Conservation (phyloP, 2,888 invertebrate genomes). For the Melolontha melolontha region DNA sequence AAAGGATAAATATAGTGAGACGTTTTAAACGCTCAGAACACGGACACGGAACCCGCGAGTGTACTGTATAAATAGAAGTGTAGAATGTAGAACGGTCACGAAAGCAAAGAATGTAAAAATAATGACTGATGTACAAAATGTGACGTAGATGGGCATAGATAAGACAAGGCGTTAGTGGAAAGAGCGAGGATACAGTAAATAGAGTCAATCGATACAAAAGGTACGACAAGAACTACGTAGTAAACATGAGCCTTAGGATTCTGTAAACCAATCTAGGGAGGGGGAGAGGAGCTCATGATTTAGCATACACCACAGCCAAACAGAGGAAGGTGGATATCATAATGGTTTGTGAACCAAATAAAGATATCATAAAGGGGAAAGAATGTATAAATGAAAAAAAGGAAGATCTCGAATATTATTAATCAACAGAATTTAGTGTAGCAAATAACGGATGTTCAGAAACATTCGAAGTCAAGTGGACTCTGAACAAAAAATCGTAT, state of each 20-base stretch:
- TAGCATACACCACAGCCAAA: conserved; percentile 7
- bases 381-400: conserved; percentile 20
- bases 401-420: not conserved
- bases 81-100: conserved; percentile 31
- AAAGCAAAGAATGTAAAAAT: conserved; percentile 26
- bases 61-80: conserved; percentile 21
- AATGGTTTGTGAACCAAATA: conserved; percentile 30
- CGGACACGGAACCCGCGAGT: conserved; percentile 33
- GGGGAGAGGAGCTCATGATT: conserved; percentile 12
- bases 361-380: not conserved
- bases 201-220: not conserved
- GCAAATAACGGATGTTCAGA: not conserved
- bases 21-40: conserved; percentile 36
- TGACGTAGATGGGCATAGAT: conserved; percentile 33
- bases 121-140: conserved; percentile 25
- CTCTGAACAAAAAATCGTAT: too few relatives aligned
- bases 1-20: too few relatives aligned
- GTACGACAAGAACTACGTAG: not conserved
- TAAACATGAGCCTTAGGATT: conserved; percentile 5
- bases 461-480: conserved; percentile 44
- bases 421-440: not conserved
- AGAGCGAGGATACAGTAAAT: not conserved
- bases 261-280: conserved; percentile 32
- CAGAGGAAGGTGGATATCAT: conserved; percentile 10
- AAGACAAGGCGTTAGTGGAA: conserved; percentile 19